Percentiles rank a stretch among this genome's conserved stretches.
These are phyloP conservation scores for Sesamia nonagrioides DNA, from an alignment of 1,140 invertebrate genomes.

Conservation along the genomic window DNA sequence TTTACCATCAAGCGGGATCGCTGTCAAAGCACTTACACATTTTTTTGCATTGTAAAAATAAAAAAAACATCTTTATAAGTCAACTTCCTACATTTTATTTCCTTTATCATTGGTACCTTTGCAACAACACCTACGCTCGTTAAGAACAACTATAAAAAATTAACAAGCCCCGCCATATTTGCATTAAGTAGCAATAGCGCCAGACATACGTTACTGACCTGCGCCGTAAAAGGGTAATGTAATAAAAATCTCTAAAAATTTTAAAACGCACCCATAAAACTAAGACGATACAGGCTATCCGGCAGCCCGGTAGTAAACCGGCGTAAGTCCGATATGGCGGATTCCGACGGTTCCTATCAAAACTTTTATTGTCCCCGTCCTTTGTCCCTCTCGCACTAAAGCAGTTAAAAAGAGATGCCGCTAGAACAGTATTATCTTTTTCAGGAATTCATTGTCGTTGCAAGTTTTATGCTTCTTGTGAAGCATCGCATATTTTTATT, in stretches of 20 bases:
- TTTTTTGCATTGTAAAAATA: too few species aligned
- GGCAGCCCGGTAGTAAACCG: constrained; percentile 71
- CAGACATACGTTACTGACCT: constrained; percentile 49
- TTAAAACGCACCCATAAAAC: constrained; percentile 75
- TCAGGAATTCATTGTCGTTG: constrained; percentile 84
- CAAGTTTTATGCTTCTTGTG: constrained; percentile 79
- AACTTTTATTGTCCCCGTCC: constrained; percentile 77
- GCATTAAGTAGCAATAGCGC: constrained; percentile 48
- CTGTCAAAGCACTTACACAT: too few species aligned
- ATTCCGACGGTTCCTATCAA: constrained; percentile 82
- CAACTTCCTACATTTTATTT: neutral
- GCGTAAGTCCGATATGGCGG: constrained; percentile 79
- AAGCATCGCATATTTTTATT: constrained; percentile 84
- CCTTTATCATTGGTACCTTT: neutral
- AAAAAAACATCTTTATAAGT: too few species aligned
- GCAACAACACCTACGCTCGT: constrained; percentile 2
- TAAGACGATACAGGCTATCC: constrained; percentile 71
- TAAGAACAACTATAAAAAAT: constrained; percentile 34
- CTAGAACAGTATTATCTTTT: constrained; percentile 77
- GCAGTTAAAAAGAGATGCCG: constrained; percentile 73
- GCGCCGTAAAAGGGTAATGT: constrained; percentile 59
- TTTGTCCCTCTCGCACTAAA: constrained; percentile 74
- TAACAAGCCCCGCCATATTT: constrained; percentile 44
- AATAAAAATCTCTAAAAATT: constrained; percentile 75
- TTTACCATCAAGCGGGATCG: too few species aligned